Evolutionary conservation across 2,888 invertebrate genomes (phyloP), one percentile per base, ranked within the genome.

Genomic region (Mantis religiosa): DNA sequence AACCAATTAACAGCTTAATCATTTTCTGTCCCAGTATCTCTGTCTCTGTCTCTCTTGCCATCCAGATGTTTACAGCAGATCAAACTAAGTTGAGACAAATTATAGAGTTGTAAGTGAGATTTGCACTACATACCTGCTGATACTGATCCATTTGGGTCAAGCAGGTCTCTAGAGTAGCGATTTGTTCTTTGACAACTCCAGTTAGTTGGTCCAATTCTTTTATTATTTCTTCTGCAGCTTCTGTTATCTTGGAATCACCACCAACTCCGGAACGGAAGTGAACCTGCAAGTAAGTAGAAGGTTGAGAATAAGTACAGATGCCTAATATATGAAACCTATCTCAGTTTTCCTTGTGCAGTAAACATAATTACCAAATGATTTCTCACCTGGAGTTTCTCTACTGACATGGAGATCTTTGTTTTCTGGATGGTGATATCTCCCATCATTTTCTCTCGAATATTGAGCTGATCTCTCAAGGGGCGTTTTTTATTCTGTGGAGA

Each of bases 341-440:
- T 54, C 71, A 82, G 1, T 41, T 41, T 41, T 41, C 9, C 1
- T 1, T 12, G 12, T 41, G 41, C 41, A 1, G 1, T 41, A 41
- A 41, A 41, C 12, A 12, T 41, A 41, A 41, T 41, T 41, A 41
- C 12, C 9, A 41, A 41, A 1, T 0, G 12, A 41, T 41, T 41
- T 94, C 94, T 94, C 94, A 97, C 97, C 95, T 97, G 97, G 91
- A 98, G 95, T 93, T 98, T 98, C 93, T 98, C 98, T 91, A 98
- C 96, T 89, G 98, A 97, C 92, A 98, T 95, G 83, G 96, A 95
- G 91, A 98, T 96, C 94, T 98, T 98, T 2, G 97, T 97, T 93
- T 97, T 97, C 93, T 98, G 98, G 91, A 97, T 97, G 90, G 97
- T 96, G 89, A 97, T 96, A 92, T 98, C 98, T 91, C 97, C 97